Evolutionary conservation across 2,888 invertebrate genomes (phyloP).

Genomic region (Sericinus montela): DNA sequence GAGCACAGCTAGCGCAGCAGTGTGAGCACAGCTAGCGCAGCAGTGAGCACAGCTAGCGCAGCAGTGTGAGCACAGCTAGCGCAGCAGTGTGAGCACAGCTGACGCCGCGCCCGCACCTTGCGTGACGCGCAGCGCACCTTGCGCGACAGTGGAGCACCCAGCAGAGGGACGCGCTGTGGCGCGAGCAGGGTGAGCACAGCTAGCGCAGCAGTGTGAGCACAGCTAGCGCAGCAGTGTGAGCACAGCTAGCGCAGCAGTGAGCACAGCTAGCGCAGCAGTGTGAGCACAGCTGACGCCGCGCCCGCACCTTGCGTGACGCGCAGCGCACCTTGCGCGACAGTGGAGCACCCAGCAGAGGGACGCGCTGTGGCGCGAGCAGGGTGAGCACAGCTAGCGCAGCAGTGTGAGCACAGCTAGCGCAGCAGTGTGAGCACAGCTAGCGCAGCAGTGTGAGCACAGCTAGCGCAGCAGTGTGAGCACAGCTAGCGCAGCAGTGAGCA

Average conservation of each 20-base stretch:
- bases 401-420: too few relatives aligned
- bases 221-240: too few relatives aligned
- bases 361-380: slow-evolving; percentile 82
- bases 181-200: slow-evolving; percentile 78
- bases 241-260: slow-evolving; percentile 84
- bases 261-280: slow-evolving; percentile 83
- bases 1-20: not conserved
- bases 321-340: too few relatives aligned
- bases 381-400: slow-evolving; percentile 39
- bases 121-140: slow-evolving; percentile 80
- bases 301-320: slow-evolving; percentile 72
- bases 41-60: too few relatives aligned
- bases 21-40: too few relatives aligned
- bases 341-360: slow-evolving; percentile 81
- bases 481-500: too few relatives aligned
- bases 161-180: slow-evolving; percentile 81
- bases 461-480: too few relatives aligned
- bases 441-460: too few relatives aligned
- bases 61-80: slow-evolving; percentile 85
- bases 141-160: too few relatives aligned
- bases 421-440: too few relatives aligned
- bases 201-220: too few relatives aligned
- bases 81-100: slow-evolving; percentile 80
- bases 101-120: slow-evolving; percentile 64
- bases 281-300: slow-evolving; percentile 79